A percentile compares a stretch with the other conserved stretches of the same genome.
These are phyloP conservation scores for Synergus gifuensis DNA, from an alignment of 2,888 invertebrate species.

Conservation along the genomic window DNA sequence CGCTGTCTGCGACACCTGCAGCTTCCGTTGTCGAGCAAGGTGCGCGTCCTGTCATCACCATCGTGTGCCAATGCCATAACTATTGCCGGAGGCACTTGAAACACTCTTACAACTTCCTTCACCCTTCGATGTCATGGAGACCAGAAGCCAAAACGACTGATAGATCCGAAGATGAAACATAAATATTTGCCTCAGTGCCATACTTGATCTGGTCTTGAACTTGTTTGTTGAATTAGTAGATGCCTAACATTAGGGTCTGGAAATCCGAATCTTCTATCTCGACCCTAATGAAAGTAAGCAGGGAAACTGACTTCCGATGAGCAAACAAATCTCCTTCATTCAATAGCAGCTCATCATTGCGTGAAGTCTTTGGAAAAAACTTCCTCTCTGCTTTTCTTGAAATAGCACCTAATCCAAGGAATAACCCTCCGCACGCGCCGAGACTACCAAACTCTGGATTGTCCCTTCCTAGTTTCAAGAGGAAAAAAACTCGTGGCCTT, in stretches of 20 bases:
- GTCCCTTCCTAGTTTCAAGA: background rate
- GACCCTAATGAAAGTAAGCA: background rate
- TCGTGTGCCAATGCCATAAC: conserved; percentile 35
- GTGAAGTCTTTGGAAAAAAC: background rate
- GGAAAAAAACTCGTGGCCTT: background rate
- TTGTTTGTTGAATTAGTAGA: background rate
- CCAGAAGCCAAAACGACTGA: background rate
- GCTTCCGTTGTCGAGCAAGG: conserved; percentile 38
- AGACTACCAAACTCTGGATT: background rate
- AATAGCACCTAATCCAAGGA: conserved; percentile 7
- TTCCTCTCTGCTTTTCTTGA: background rate
- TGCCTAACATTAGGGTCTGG: background rate
- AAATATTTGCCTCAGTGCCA: no score
- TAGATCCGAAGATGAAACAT: no score
- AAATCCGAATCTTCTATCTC: background rate
- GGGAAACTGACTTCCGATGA: background rate
- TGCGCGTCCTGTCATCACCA: conserved; percentile 26
- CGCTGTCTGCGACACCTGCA: conserved; percentile 41
- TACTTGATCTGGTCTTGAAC: background rate
- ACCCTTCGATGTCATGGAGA: background rate
- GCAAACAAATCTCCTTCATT: background rate
- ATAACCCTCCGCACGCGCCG: background rate
- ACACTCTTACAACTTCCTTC: background rate
- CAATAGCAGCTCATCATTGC: background rate
- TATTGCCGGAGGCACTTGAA: background rate